A percentile compares a stretch with the other conserved stretches of the same genome.
phyloP scores from a whole-genome alignment of 2,113 vertebrate genomes.

The Rhea pennata region DNA sequence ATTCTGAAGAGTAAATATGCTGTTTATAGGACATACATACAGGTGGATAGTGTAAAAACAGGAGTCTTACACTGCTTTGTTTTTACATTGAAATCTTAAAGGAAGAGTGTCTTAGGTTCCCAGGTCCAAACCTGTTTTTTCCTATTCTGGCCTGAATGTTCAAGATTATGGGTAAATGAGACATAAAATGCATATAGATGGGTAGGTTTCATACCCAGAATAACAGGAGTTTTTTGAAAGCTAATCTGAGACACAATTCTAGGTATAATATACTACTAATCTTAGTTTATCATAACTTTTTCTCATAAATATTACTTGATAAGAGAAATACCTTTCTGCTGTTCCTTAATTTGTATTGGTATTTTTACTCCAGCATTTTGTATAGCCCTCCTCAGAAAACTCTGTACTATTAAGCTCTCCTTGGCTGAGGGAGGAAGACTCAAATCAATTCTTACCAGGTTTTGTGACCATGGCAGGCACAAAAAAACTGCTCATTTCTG shows the following conservation, averaged over 20 bases:
- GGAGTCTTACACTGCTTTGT: neutral
- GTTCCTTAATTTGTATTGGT: neutral
- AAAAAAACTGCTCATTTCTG: neutral
- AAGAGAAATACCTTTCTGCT: neutral
- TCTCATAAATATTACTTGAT: neutral
- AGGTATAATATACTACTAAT: neutral
- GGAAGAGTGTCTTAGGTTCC: neutral
- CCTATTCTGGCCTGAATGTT: neutral
- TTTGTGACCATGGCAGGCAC: neutral
- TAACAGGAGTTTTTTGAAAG: neutral
- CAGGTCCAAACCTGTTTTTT: neutral
- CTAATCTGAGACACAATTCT: neutral
- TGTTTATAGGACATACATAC: neutral
- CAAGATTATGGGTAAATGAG: neutral
- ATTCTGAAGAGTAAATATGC: conserved; percentile 21
- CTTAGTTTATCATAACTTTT: neutral
- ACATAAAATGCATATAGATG: neutral
- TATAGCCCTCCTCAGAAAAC: neutral
- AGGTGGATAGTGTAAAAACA: neutral
- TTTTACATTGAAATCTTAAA: neutral
- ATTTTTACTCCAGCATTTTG: neutral
- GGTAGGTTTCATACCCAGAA: neutral
- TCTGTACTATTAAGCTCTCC: neutral
- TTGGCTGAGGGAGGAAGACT: neutral
- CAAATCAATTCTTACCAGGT: neutral